Evolutionary conservation across 2,888 invertebrate species (phyloP), one percentile per base, ranked within the genome.

Genomic region (Ichneumoninae sp.): DNA sequence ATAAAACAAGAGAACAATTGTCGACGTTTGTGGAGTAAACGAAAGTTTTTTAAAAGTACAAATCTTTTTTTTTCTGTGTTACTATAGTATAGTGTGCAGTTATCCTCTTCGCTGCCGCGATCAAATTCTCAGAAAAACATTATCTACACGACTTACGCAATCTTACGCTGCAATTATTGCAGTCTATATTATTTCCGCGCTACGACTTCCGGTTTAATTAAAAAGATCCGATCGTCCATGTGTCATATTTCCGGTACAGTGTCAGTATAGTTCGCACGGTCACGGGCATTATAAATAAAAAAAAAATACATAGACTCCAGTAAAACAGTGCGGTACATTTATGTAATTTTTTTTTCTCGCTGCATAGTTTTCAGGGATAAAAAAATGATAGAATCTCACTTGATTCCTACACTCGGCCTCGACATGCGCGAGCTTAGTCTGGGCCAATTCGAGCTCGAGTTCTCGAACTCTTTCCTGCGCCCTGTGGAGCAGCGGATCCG

Each of bases 321-420:
- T 16, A 16, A 30, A 26, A 57, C 5, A 1, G 10, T 10, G 16
- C 16, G 44, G 0, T 22, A 54, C 19, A 8, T 0, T 0, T 7
- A 6, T 30, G 30, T 26, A 13, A 10, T 60, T 30, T 83, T 60
- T 26, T 77, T 78, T 66, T 19, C 70, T 60, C 33, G 36, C 78
- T 33, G 26, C 36, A 63, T 69, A 44, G 2, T 52, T 71, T 19
- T n/a, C 26, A 5, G 54, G 6, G 40, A 40, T 40, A 40, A 10
- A 40, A 71, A 22, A 52, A 22, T 30, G 36, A n/a, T 60, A 3
- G 8, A 63, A 30, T 83, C 88, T 81, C 89, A 96, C 97, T 95
- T 99, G 99, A 94, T 98, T 98, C 92, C 97, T 96, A 94, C 99
- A 99, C 94, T 99, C 98, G 0, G 98, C 98, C 94, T 99, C 99